These are phyloP conservation scores for Melanostoma scalare DNA, from an alignment of 2,888 invertebrate species.

Conservation along the genomic window DNA sequence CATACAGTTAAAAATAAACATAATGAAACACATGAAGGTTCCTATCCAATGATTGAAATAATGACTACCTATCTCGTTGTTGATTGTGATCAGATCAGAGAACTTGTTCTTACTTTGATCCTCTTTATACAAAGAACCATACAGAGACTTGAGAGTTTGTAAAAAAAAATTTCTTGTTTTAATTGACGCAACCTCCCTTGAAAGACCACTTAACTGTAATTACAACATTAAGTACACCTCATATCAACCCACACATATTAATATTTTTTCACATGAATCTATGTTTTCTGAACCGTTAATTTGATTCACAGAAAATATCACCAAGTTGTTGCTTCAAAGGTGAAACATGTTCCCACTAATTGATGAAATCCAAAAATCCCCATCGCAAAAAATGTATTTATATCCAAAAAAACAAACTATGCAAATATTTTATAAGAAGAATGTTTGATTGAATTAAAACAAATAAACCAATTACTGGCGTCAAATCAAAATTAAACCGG, in stretches of 20 bases:
- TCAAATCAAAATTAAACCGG: slow-evolving; percentile 32
- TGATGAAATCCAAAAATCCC: background rate
- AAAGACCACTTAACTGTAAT: slow-evolving; percentile 47
- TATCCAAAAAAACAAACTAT: slow-evolving; percentile 14
- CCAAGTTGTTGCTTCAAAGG: too few relatives aligned
- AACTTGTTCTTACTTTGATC: slow-evolving; percentile 48
- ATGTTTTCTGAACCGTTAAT: slow-evolving; percentile 4
- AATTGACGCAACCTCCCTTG: slow-evolving; percentile 34
- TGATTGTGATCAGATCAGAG: slow-evolving; percentile 13
- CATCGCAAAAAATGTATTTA: slow-evolving; percentile 19
- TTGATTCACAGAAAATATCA: background rate
- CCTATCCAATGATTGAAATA: slow-evolving; percentile 55
- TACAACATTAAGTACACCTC: slow-evolving; percentile 7
- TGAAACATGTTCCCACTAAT: too few relatives aligned
- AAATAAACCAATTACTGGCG: slow-evolving; percentile 24
- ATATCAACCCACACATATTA: background rate
- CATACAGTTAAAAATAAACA: background rate
- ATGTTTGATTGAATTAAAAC: slow-evolving; percentile 16
- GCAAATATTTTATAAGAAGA: background rate
- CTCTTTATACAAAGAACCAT: slow-evolving; percentile 36
- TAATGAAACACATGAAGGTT: slow-evolving; percentile 19
- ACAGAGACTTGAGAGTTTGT: background rate
- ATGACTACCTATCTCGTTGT: slow-evolving; percentile 32
- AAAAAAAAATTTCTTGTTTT: slow-evolving; percentile 22
- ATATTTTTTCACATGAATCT: background rate